Evolutionary conservation across 2,888 invertebrate species (phyloP), one percentile per base, ranked within the genome.

Genomic region (Drosophila mulleri): DNA sequence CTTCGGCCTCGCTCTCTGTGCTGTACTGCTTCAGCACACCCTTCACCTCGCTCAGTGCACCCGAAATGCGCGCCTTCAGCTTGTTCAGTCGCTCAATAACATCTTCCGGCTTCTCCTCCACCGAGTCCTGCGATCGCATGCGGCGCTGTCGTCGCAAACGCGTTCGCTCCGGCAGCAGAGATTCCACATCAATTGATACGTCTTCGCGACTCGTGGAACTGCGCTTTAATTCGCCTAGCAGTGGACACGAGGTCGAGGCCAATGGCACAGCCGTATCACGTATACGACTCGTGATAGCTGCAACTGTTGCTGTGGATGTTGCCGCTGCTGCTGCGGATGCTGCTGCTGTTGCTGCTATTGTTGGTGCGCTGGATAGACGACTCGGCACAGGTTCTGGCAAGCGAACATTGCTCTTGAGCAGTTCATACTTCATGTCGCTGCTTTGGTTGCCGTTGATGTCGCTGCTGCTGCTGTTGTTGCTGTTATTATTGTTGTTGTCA

Each of bases 1-100:
- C 68, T 50, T 91, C 91, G 1, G 77, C 69, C 56, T 89, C 90
- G 20, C 83, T 83, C 20, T 92, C 92, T 3, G 91, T 91, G 67
- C 92, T 92, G 59, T 92, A 92, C 60, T 93, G 91, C 67, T 90
- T 91, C 5, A 93, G 75, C 14, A 93, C 93, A 11, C 90, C 91
- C 65, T 93, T 93, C 1, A 93, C 92, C 68, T 93, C 93, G 44
- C 87, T 92, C 5, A 93, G 77, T 0, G 92, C 91, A 1, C 88
- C 92, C 5, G 93, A 89, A 47, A 93, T 93, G 59, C 92, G 92
- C 1, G 91, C 93, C 32, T 91, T 90, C 1, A 93, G 75, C 59
- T 91, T 91, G 76, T 91, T 93, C 18, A 93, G 75, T 4, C 92
- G 88, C 50, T 88, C 91, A 5, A 92, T 86, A 1, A 92, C 88